Conservation (phyloP, 2,888 invertebrate genomes). For the Cryptus viduatorius region DNA sequence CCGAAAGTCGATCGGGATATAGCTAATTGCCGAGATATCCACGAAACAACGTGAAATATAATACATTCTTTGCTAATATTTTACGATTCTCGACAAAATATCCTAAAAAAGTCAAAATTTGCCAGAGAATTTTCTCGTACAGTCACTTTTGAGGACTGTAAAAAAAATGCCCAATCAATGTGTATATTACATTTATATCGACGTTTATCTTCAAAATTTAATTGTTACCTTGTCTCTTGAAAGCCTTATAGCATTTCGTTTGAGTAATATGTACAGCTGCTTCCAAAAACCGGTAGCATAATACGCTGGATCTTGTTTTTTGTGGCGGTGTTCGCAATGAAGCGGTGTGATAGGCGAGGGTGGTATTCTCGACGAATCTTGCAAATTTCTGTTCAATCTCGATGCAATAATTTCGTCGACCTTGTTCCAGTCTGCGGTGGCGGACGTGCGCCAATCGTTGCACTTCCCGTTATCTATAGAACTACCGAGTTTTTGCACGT, state of each 20-base stretch:
- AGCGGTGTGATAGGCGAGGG: conserved; percentile 73
- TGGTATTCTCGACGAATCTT: conserved; percentile 85
- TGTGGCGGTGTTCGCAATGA: conserved; percentile 72
- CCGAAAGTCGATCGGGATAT: no score
- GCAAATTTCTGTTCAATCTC: conserved; percentile 84
- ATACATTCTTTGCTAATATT: no score
- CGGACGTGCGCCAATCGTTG: conserved; percentile 86
- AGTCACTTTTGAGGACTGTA: no score
- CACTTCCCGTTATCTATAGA: conserved; percentile 89
- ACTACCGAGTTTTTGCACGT: conserved; percentile 86
- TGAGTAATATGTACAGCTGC: conserved; percentile 88
- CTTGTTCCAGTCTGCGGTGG: conserved; percentile 53
- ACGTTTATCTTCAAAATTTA: not conserved
- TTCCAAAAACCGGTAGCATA: conserved; percentile 88
- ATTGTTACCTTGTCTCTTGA: conserved; percentile 88
- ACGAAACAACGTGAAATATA: no score
- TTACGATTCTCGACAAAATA: no score
- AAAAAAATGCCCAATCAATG: no score
- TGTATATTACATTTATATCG: no score
- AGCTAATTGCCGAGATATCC: no score
- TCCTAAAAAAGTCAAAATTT: no score
- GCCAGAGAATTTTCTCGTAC: no score
- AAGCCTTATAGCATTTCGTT: conserved; percentile 88
- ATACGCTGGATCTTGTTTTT: conserved; percentile 75
- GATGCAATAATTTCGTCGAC: conserved; percentile 86